phyloP scores from a whole-genome alignment of 2,797 vertebrate genomes.

The Schizothorax lantsangensis region DNA sequence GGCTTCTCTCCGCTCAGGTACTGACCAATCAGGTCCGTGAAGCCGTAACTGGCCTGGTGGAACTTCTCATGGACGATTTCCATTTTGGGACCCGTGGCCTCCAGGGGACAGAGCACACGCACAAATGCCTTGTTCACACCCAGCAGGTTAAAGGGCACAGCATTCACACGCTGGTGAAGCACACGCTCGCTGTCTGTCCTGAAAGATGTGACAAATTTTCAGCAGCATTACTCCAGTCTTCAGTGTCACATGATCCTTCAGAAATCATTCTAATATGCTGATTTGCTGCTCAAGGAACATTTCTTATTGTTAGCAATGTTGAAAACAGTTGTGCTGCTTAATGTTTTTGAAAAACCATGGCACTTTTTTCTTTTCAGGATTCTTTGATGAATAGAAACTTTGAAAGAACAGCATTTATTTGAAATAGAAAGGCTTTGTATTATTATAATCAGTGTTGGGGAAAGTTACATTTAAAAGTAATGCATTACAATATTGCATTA shows the following conservation, averaged over 20 bases:
- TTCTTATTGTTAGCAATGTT: background rate
- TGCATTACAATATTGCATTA: background rate
- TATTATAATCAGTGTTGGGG: background rate
- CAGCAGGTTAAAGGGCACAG: constrained; percentile 81
- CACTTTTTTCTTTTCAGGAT: background rate
- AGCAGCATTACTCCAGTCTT: background rate
- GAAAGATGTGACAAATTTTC: constrained; percentile 18
- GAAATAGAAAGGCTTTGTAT: background rate
- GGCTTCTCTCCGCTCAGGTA: constrained; percentile 88
- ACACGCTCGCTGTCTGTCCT: constrained; percentile 85
- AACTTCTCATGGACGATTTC: constrained; percentile 86
- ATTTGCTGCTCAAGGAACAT: background rate
- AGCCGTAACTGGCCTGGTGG: constrained; percentile 79
- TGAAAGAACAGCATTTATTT: background rate
- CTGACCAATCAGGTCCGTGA: constrained; percentile 83
- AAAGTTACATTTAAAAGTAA: background rate
- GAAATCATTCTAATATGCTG: background rate
- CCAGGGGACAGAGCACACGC: constrained; percentile 81
- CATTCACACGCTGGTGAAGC: constrained; percentile 80
- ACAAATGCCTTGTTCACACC: constrained; percentile 70
- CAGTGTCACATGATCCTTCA: background rate
- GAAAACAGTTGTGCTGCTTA: background rate
- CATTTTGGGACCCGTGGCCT: constrained; percentile 78
- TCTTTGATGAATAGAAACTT: background rate
- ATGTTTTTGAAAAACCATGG: background rate